Evolutionary conservation across 2,797 vertebrate genomes (phyloP).

Genomic region (Muraenolepis orangiensis): DNA sequence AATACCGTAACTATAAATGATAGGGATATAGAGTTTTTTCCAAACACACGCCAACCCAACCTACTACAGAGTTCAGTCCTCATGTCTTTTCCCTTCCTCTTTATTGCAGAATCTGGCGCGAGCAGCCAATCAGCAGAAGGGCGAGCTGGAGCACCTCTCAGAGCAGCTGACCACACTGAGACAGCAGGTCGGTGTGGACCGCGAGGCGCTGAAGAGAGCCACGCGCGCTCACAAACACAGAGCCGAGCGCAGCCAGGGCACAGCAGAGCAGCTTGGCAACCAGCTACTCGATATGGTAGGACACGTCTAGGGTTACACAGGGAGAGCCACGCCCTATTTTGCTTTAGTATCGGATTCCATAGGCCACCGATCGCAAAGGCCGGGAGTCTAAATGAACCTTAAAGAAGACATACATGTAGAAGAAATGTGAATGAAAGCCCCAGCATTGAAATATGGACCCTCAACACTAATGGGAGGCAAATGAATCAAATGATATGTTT

Average conservation of each 20-base stretch:
- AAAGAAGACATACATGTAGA: neutral
- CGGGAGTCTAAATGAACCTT: neutral
- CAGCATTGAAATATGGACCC: neutral
- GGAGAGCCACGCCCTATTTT: neutral
- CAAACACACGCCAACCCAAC: neutral
- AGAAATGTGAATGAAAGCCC: neutral
- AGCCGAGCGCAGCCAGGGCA: slow-evolving; percentile 80
- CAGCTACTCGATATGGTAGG: slow-evolving; percentile 84
- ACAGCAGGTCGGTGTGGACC: slow-evolving; percentile 72
- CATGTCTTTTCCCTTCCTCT: neutral
- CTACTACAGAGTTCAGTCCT: neutral
- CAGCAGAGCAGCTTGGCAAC: slow-evolving; percentile 71
- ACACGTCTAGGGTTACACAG: neutral
- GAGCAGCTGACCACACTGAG: slow-evolving; percentile 75
- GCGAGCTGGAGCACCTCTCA: slow-evolving; percentile 70
- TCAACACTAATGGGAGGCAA: too few relatives aligned
- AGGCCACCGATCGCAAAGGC: neutral
- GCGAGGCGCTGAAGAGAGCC: slow-evolving; percentile 83
- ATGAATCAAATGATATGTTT: too few relatives aligned
- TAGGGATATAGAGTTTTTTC: neutral
- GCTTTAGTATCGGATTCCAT: neutral
- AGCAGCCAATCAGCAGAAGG: slow-evolving; percentile 74
- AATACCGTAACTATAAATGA: neutral
- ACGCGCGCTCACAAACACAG: slow-evolving; percentile 81
- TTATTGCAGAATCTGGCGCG: slow-evolving; percentile 80